Evolutionary conservation across 2,113 vertebrate genomes (phyloP).

Genomic region (Tyrannus savana): DNA sequence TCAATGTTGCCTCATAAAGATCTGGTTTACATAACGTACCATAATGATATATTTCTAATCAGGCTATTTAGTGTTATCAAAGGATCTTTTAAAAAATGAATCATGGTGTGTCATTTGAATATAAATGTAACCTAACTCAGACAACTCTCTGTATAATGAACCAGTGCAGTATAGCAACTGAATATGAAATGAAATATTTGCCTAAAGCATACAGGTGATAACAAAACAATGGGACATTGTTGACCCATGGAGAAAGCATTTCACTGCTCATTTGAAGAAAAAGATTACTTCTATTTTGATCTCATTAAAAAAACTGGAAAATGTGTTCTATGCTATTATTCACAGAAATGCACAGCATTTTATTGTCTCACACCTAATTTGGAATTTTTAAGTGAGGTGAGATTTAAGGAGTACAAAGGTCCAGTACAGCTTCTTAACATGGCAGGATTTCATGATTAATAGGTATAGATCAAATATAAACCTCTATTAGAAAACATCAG

Average conservation of each 20-base stretch:
- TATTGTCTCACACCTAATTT: not conserved
- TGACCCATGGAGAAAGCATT: constrained; percentile 19
- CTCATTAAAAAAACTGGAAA: not conserved
- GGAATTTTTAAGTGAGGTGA: not conserved
- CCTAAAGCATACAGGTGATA: constrained; percentile 19
- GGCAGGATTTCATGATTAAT: not conserved
- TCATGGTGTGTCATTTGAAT: constrained; percentile 54
- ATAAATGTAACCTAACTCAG: constrained; percentile 64
- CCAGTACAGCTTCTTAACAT: not conserved
- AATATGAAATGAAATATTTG: constrained; percentile 51
- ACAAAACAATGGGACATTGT: not conserved
- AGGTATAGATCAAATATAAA: not conserved
- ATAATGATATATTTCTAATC: constrained; percentile 68
- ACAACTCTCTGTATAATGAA: constrained; percentile 31
- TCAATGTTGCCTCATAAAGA: constrained; percentile 47
- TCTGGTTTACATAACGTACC: constrained; percentile 45
- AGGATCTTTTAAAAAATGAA: constrained; percentile 62
- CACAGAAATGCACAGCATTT: not conserved
- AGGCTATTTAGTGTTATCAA: constrained; percentile 58
- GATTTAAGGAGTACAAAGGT: not conserved
- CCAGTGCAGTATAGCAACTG: not conserved
- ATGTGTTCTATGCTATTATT: not conserved
- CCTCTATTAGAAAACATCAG: not conserved
- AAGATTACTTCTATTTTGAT: not conserved
- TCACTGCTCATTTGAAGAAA: constrained; percentile 9